Evolutionary conservation across 2,113 vertebrate genomes (phyloP).

Genomic region (Hippopotamus amphibius): DNA sequence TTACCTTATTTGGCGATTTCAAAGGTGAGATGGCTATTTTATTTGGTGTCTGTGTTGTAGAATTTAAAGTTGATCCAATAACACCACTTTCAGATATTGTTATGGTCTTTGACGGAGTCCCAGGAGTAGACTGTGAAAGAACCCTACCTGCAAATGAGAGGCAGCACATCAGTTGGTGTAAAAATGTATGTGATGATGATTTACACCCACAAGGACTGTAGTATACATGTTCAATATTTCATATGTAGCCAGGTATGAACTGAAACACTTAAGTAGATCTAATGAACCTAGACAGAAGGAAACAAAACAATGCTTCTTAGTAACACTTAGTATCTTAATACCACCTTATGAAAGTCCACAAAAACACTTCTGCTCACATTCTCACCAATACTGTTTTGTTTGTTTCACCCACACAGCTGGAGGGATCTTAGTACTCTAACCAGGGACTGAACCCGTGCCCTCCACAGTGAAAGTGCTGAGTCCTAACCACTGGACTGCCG

Average conservation of each 20-base stretch:
- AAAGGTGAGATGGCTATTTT: conserved; percentile 99
- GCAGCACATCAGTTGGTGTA: conserved; percentile 73
- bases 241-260: neutral
- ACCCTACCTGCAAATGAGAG: conserved; percentile 91
- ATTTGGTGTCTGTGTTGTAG: conserved; percentile 92
- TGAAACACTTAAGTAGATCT: neutral
- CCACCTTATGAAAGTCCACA: neutral
- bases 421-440: neutral
- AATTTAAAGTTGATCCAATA: conserved; percentile 90
- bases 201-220: neutral
- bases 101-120: conserved; percentile 94
- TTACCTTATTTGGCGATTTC: conserved; percentile 98
- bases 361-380: conserved; percentile 35
- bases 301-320: conserved; percentile 19
- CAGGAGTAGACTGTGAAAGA: conserved; percentile 92
- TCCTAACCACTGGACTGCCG: neutral
- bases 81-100: conserved; percentile 92
- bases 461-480: neutral
- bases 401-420: neutral
- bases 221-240: neutral
- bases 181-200: conserved; percentile 3
- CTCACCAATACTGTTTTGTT: neutral
- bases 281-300: neutral
- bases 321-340: conserved; percentile 29
- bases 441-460: neutral